phyloP scores from a whole-genome alignment of 1,140 invertebrate genomes.

The Drosophila tani region DNA sequence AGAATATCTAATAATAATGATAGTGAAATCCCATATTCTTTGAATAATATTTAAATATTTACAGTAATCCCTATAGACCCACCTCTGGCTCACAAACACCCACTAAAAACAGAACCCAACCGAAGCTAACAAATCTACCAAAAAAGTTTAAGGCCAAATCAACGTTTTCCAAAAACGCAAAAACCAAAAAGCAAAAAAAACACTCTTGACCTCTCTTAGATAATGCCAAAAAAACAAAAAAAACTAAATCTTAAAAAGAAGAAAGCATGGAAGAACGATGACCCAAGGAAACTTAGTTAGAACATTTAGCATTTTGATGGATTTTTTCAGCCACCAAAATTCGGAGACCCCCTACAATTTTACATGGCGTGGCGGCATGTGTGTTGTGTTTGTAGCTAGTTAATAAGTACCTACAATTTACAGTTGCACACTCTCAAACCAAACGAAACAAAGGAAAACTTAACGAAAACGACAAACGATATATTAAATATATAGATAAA shows the following conservation, averaged over 20 bases:
- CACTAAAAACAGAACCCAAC: constrained; percentile 56
- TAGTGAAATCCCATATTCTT: too few species aligned
- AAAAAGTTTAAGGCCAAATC: constrained; percentile 64
- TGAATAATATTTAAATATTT: not conserved
- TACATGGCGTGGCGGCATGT: constrained; percentile 53
- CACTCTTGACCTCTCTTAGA: constrained; percentile 70
- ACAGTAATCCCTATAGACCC: not conserved
- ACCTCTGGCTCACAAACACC: constrained; percentile 16
- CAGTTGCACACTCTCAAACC: constrained; percentile 61
- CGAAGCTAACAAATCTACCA: constrained; percentile 72
- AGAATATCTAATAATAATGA: too few species aligned
- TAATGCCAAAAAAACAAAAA: constrained; percentile 58
- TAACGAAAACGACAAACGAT: constrained; percentile 26
- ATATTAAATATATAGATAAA: constrained; percentile 55
- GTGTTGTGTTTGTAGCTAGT: constrained; percentile 63
- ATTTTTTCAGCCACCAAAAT: constrained; percentile 66
- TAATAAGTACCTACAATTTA: constrained; percentile 74
- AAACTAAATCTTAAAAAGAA: constrained; percentile 3
- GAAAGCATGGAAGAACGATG: constrained; percentile 1
- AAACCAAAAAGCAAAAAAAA: constrained; percentile 46
- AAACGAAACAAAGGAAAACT: constrained; percentile 17
- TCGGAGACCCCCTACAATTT: constrained; percentile 39
- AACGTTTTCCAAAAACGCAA: constrained; percentile 79
- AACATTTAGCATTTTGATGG: constrained; percentile 69
- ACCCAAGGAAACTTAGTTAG: constrained; percentile 60